Evolutionary conservation across 2,797 vertebrate genomes (phyloP), one percentile per base, ranked within the genome.

Genomic region (Eutrigla gurnardus): DNA sequence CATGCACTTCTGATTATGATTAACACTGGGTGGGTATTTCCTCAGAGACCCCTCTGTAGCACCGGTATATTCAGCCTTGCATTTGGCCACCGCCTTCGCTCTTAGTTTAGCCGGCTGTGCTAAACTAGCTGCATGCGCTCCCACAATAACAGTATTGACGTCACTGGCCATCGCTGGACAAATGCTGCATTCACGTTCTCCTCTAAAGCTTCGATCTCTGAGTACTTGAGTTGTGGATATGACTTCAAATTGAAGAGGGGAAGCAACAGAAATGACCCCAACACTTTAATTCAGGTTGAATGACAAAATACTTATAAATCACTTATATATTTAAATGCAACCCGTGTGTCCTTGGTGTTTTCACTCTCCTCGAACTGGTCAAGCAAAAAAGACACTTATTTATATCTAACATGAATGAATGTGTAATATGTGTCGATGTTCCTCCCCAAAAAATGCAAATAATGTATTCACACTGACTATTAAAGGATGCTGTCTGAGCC

Each of bases 61-160:
- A 80, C 65, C 72, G 83, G 78, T 57, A 88, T 82, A 25, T 25
- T 25, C 25, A 25, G 25, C 25, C 25, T 25, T 25, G 47, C 70
- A 78, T 85, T 73, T 77, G 69, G 43, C 83, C 82, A 82, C 71
- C 62, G 15, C 84, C 75, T 73, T 46, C 59, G 2, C 61, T 85
- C 83, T 79, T 39, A 72, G 73, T 81, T 85, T 86, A 87, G 75
- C 72, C 37, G 77, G 73, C 76, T 85, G 86, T 77, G 80, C 75
- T 87, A 58, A 84, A 91, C 76, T 47, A 67, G 86, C 91, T 86
- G 91, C 91, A 83, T 66, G 92, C 81, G 73, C 88, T 87, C 93
- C 89, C 90, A 92, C 89, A 94, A 95, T 93, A 93, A 93, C 90
- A 89, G 59, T 80, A 74, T 49, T 93, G 94, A 96, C 94, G 95